These are phyloP conservation scores for Sarotherodon lohbergeri DNA, from an alignment of 2,113 vertebrate genomes.

Conservation along the genomic window DNA sequence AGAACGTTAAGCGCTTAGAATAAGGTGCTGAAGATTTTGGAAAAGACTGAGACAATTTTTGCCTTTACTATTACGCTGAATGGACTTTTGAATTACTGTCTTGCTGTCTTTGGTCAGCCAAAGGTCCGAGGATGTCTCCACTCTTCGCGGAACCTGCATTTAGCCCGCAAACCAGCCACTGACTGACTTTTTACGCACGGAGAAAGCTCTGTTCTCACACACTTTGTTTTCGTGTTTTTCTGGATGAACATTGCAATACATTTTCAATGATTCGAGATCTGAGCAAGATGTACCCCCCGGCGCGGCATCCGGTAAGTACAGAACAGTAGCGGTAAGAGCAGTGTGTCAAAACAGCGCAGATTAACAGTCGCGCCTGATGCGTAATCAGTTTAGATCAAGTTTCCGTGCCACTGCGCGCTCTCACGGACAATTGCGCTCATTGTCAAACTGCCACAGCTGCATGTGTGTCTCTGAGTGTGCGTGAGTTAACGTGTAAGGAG, in stretches of 20 bases:
- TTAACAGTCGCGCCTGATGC: conserved; percentile 45
- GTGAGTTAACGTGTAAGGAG: conserved; percentile 21
- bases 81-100: conserved; percentile 31
- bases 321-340: neutral
- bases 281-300: conserved; percentile 73
- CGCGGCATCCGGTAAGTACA: conserved; percentile 68
- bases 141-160: neutral
- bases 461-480: conserved; percentile 19
- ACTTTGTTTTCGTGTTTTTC: conserved; percentile 18
- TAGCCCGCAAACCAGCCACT: neutral
- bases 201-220: neutral
- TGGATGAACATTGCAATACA: conserved; percentile 51
- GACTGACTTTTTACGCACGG: conserved; percentile 47
- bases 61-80: neutral
- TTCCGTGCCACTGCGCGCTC: conserved; percentile 57
- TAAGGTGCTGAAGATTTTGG: conserved; percentile 1
- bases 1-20: neutral
- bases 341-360: conserved; percentile 32
- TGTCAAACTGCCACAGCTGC: conserved; percentile 47
- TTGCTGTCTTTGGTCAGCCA: neutral
- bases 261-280: conserved; percentile 71
- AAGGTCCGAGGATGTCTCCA: conserved; percentile 26
- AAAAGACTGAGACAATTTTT: conserved; percentile 11
- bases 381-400: conserved; percentile 57
- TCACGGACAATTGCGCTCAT: conserved; percentile 58